Base-by-base conservation (phyloP, 2,797 vertebrate genomes). In the Fundulus diaphanus region DNA sequence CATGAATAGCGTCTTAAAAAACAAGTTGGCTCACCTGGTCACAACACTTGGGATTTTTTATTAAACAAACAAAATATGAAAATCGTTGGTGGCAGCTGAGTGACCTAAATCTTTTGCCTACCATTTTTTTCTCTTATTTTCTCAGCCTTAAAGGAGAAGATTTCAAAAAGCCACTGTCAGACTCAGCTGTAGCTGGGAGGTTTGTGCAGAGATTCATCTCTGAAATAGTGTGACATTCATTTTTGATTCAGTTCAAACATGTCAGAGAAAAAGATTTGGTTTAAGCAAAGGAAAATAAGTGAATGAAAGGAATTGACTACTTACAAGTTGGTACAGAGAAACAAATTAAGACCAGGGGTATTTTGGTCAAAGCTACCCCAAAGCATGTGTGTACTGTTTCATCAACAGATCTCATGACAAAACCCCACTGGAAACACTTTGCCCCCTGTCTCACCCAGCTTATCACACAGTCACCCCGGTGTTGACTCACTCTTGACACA, bases 371-470 rank as follows among this genome's bases (percentile, higher is more conserved):
- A 22, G 15, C 71, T 72, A 66, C 76, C 82, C 81, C 42, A 56
- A 76, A 79, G 83, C 80, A 77, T 29, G 27, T 72, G 46, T 81
- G 78, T 76, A 70, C 51, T 70, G 75, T 68, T n/a, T 69, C 75
- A 70, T 72, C 85, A 79, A 79, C 80, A 85, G 72, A 82, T 86
- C 84, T 82, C 74, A 87, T 77, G 72, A 81, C 83, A 85, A n/a
- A 83, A 82, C 78, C 48, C 27, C 2, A 37, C 86, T 81, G 76
- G 77, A 79, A 87, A 87, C 73, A 18, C 65, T 33, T 70, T 77
- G 70, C 73, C 69, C 75, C 40, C 78, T 24, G 56, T 89, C 77
- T 83, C 78, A 59, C 52, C 54, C 82, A n/a, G 13, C 77, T 49
- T 48, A 80, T 90, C 77, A 68, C 51, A 12, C 73, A 76, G 70